Evolutionary conservation across 2,113 vertebrate species (phyloP).

Genomic region (Vanacampus margaritifer): DNA sequence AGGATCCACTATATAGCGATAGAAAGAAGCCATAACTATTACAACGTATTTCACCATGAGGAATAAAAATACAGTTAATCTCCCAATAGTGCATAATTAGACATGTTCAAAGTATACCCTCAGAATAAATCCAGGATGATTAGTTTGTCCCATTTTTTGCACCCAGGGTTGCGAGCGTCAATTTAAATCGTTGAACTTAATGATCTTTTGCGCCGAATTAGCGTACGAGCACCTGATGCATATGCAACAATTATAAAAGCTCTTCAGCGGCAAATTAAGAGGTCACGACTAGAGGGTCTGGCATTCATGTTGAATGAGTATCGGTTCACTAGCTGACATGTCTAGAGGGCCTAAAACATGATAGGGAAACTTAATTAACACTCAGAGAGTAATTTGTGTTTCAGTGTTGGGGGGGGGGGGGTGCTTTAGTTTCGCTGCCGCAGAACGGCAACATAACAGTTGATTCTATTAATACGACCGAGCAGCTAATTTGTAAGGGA

Average conservation of each 20-base stretch:
- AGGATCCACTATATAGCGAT: too few species aligned
- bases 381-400: constrained; percentile 8
- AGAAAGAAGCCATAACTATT: background rate
- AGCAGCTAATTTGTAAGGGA: background rate
- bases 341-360: constrained; percentile 11
- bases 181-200: constrained; percentile 53
- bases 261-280: constrained; percentile 43
- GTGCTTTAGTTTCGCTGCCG: background rate
- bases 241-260: constrained; percentile 51
- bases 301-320: constrained; percentile 35
- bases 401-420: too few species aligned
- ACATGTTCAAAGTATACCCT: constrained; percentile 17
- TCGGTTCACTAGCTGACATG: constrained; percentile 18
- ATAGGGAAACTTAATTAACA: constrained; percentile 22
- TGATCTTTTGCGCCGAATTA: constrained; percentile 52
- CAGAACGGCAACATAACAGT: background rate
- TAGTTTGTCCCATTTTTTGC: constrained; percentile 30
- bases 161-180: constrained; percentile 20
- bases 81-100: constrained; percentile 13
- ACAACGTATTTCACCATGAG: background rate
- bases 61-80: constrained; percentile 2
- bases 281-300: constrained; percentile 24
- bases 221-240: constrained; percentile 52
- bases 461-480: background rate
- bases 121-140: constrained; percentile 31